Evolutionary conservation across 1,140 invertebrate genomes (phyloP), one percentile per base, ranked within the genome.

Genomic region (Rhysida immarginata): DNA sequence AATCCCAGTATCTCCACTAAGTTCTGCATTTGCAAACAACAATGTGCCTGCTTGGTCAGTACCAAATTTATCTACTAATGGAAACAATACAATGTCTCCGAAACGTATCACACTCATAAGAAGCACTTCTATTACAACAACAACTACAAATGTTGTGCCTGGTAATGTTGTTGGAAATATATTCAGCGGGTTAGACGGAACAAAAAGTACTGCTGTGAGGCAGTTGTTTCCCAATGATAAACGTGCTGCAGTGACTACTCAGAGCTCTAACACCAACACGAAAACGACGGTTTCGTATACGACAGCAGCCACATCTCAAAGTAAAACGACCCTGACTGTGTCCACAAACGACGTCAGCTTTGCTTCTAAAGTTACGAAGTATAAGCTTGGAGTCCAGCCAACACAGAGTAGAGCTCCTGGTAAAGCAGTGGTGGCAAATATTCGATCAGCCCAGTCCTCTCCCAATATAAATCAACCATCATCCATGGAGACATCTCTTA

Each of bases 251-350:
- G 29, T 41, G 51, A 35, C 45, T 23, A 29, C 58, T 25, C 41
- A 68, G 2, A 60, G 61, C 23, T 59, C 67, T 14, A 66, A 64
- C 24, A 70, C 71, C 3, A 73, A 69, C 57, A 77, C 74, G n/a
- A 77, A 77, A 61, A 77, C 76, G 46, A 81, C 77, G 23, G 78
- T 77, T 73, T 78, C 77, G 1, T 79, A 81, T 59, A 78, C 78
- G 18, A 75, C 72, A 55, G 77, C 77, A 48, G 50, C 50, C 42
- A 55, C 57, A 21, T 45, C 54, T 41, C 56, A 54, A 29, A 49
- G 56, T n/a, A 60, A 60, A 49, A 43, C 55, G 41, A 16, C 56
- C 2, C 54, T 59, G 21, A 56, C 58, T 26, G 78, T 80, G 48
- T 75, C 1, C 67, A 63, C 69, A 50, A 69, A 74, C 72, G 60